phyloP scores from a whole-genome alignment of 2,113 vertebrate genomes.

The Neodon shergylaensis region DNA sequence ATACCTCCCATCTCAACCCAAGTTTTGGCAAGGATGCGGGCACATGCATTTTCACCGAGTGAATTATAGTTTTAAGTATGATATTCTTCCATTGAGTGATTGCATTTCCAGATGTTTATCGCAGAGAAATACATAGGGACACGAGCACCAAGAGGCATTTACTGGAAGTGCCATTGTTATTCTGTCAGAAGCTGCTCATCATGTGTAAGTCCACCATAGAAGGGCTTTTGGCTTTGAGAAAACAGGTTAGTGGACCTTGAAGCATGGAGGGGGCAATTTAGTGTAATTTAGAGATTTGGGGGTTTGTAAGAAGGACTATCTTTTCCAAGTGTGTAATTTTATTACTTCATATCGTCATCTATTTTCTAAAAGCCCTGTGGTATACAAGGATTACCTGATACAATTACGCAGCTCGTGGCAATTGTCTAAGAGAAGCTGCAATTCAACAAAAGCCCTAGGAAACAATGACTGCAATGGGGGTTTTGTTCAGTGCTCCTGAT shows the following conservation, averaged over 20 bases:
- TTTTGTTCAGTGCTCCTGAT: background rate
- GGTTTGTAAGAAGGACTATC: slow-evolving; percentile 31
- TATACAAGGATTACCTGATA: background rate
- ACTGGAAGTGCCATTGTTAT: background rate
- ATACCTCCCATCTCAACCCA: background rate
- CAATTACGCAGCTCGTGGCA: too few relatives aligned
- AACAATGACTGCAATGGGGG: background rate
- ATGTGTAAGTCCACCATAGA: background rate
- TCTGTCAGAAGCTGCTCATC: background rate
- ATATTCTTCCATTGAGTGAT: background rate
- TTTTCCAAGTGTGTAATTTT: slow-evolving; percentile 11
- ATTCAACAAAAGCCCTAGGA: background rate
- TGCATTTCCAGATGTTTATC: slow-evolving; percentile 33
- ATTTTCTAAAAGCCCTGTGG: slow-evolving; percentile 20
- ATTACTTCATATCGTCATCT: background rate
- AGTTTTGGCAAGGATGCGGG: background rate
- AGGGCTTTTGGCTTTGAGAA: slow-evolving; percentile 22
- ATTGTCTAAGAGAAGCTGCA: slow-evolving; percentile 8
- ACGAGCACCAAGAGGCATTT: background rate
- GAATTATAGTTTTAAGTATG: slow-evolving; percentile 32
- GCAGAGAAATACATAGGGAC: background rate
- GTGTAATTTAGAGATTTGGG: background rate
- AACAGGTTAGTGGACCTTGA: slow-evolving; percentile 30
- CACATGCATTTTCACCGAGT: background rate
- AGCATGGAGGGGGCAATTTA: background rate